Evolutionary conservation across 1,140 invertebrate genomes (phyloP), one percentile per base, ranked within the genome.

Genomic region (Atta colombica): DNA sequence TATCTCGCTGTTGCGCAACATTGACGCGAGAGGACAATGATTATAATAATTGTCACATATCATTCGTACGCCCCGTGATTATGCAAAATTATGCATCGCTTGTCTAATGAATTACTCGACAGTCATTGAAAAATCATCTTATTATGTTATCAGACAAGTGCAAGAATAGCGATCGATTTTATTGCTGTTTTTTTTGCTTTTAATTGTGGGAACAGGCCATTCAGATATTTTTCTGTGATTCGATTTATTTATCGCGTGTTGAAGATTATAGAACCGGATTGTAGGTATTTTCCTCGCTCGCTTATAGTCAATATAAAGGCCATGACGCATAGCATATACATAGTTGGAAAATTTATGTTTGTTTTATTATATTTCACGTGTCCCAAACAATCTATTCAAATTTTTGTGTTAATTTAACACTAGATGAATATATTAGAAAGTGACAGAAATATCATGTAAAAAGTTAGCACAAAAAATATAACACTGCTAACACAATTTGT

Each of bases 1-100:
- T 74, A 84, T 71, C 61, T 39, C n/a, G 58, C 39, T 7, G 68
- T 58, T 77, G 35, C 45, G 87, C 45, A 84, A 84, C 21, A 71
- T 58, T 39, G n/a, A 21, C 21, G 60, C 77, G 77, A 49, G 78
- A 4, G 18, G 18, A 81, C 18, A 45, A 28, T 18, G 65, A 71
- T 71, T 58, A 80, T 53, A 63, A 71, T 81, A 49, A 58, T 81
- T 71, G 10, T 81, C 78, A 18, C 78, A 16, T 71, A 28, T n/a
- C 25, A 45, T 81, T 71, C 45, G 28, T 45, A 45, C 28, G 53
- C 12, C 31, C 6, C n/a, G 31, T 4, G 5, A 39, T 63, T 65
- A 35, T 65, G 39, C 60, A n/a, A 51, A 78, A n/a, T 81, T 31
- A 71, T 39, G 35, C 65, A 25, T 58, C 51, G 4, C 31, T 69